Evolutionary conservation across 2,888 invertebrate species (phyloP), one percentile per base, ranked within the genome.

Genomic region (Pristionchus mayeri): DNA sequence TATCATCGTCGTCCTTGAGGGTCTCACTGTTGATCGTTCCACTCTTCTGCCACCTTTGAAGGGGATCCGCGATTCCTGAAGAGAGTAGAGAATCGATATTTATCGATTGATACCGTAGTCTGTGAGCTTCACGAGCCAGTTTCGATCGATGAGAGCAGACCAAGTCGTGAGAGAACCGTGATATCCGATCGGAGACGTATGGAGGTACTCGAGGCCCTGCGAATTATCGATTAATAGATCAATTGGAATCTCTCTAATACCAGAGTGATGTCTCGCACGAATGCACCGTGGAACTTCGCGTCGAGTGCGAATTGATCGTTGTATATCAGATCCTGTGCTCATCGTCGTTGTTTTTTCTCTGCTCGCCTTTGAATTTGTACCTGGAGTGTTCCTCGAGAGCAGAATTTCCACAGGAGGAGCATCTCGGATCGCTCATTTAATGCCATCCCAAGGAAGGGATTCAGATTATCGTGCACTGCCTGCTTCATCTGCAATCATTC

Each of bases 391-490:
- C 87, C 87, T 37, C 86, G 30, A 2, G 85, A 84, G 52, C 86
- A 87, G 84, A 87, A 89, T 54, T 89, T 90, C 90, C 90, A 90
- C 7, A 90, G 85, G 3, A 89, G 83, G 16, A 90, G 71, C 71
- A 90, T 84, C 81, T 89, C 90, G 0, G 85, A 85, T 50, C 85
- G 85, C 63, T 89, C 89, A 40, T 89, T 89, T 85, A 89, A 90
- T 0, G 87, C 85, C 63, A 90, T 86, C 2, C 98, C 98, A 93
- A 98, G 96, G 94, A 98, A 98, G 84, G 97, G 96, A 94, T 98
- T 98, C 88, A 98, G 95, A 94, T 98, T 98, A 93, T 97, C 97
- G 94, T 98, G 98, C 54, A 97, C 95, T 91, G 98, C 94, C 93
- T 98, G 98, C 84, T 98, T 95, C 93, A 98, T 94, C 94, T 94